Base-by-base conservation (phyloP, 1,140 invertebrate species). In the Scylla paramamosain region DNA sequence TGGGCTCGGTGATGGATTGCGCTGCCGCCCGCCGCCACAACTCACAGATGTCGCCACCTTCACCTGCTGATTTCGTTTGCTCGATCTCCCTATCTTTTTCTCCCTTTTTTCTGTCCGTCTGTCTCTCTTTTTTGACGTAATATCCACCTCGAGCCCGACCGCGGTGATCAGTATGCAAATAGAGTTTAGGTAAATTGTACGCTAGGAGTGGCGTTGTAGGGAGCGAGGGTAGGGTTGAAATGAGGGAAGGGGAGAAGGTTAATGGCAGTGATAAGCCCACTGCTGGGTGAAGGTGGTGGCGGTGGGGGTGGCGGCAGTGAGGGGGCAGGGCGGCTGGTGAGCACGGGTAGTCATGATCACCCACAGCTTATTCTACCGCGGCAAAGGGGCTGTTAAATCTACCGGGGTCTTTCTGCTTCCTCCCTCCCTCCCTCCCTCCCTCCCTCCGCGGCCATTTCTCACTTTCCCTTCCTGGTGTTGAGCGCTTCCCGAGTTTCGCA, bases 171-270 rank as follows among this genome's bases (percentile, higher is more conserved):
- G 67, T 77, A 77, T 77, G 67, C 67, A 77, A 77, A 77, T 77
- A 77, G 67, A 77, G 67, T 77, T 77, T 77, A 77, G 67, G 67
- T 77, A 77, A 77, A 77, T 77, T 77, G 67, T 77, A 77, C 67
- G 67, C 67, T 77, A 20, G 67, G 67, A 77, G 67, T 77, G 25
- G 8, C 67, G 67, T 25, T n/a, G 20, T 77, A 7, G 20, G 67
- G 52, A 59, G 39, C 39, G 39, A 39, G 39, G 39, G 39, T 39
- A 39, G 67, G 67, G 20, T n/a, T 20, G 20, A n/a, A n/a, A n/a
- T n/a, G 67, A 77, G 67, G 67, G 67, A 20, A n/a, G 67, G 67
- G 67, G 67, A 77, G 20, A 20, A 20, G 67, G 67, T 20, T 77
- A n/a, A n/a, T 77, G 67, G 20, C 20, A 20, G 67, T 77, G 67